Conservation (phyloP, 2,888 invertebrate species). For the Piscicola geometra region DNA sequence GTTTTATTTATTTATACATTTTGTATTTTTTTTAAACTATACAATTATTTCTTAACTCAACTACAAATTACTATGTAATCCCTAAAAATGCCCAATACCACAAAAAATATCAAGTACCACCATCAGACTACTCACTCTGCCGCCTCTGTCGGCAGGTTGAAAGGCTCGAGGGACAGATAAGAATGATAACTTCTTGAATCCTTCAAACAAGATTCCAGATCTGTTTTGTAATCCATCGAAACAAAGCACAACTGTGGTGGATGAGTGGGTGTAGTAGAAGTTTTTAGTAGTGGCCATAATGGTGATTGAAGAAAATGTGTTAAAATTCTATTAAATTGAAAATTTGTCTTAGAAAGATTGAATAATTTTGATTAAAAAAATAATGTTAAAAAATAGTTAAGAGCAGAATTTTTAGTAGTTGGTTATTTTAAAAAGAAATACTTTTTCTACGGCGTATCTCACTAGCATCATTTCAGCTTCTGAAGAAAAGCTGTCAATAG, state of each 20-base stretch:
- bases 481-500: conserved; percentile 48
- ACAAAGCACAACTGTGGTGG: conserved; percentile 57
- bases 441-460: conserved; percentile 58
- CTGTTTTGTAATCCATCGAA: conserved; percentile 56
- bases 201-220: conserved; percentile 52
- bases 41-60: no score
- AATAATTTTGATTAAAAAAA: not conserved
- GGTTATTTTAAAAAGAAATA: no score
- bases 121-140: conserved; percentile 47
- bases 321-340: no score
- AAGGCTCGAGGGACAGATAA: conserved; percentile 46
- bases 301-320: no score
- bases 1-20: no score
- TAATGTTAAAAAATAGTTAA: conserved; percentile 20
- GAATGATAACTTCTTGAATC: conserved; percentile 50
- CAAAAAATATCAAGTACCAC: no score
- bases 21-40: no score
- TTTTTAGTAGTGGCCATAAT: no score
- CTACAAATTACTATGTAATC: no score
- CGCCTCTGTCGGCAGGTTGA: conserved; percentile 50
- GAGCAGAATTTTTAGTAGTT: no score
- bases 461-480: conserved; percentile 58
- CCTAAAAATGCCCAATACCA: no score
- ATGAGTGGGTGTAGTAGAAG: no score
- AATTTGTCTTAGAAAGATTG: not conserved